Percentiles rank a stretch among this genome's conserved stretches.
phyloP scores from a whole-genome alignment of 2,888 invertebrate species.

The Stramonita haemastoma region DNA sequence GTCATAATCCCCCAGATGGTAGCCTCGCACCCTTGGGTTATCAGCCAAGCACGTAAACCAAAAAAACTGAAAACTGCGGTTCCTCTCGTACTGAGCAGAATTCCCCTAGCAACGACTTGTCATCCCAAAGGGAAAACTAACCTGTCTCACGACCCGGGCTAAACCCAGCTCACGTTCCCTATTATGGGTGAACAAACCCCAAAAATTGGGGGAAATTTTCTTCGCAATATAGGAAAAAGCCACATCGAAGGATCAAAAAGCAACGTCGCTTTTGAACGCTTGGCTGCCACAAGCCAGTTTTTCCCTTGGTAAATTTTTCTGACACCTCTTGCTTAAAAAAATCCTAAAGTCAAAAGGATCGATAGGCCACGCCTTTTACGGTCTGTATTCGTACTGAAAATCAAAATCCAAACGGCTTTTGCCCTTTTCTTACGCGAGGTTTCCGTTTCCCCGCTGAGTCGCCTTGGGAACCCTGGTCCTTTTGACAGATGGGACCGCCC shows the following conservation, averaged over 20 bases:
- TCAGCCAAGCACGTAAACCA: conserved; percentile 83
- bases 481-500: conserved; percentile 81
- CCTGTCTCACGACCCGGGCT: conserved; percentile 21
- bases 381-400: conserved; percentile 83
- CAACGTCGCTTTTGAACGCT: conserved; percentile 83
- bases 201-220: conserved; percentile 84
- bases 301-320: conserved; percentile 85
- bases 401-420: conserved; percentile 83
- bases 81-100: conserved; percentile 57
- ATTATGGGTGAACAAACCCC: conserved; percentile 72
- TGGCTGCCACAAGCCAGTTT: conserved; percentile 82
- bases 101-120: conserved; percentile 16
- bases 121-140: conserved; percentile 39
- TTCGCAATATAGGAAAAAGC: conserved; percentile 86
- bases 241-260: conserved; percentile 83
- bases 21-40: conserved; percentile 82
- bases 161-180: conserved; percentile 78
- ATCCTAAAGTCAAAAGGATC: conserved; percentile 74
- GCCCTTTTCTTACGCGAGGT: conserved; percentile 78
- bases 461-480: conserved; percentile 82
- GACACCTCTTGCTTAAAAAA: conserved; percentile 82
- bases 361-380: conserved; percentile 65
- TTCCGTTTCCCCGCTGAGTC: conserved; percentile 83
- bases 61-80: conserved; percentile 78
- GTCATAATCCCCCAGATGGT: conserved; percentile 78